Conservation (phyloP, 2,888 invertebrate species). For the Epinotia ramella region DNA sequence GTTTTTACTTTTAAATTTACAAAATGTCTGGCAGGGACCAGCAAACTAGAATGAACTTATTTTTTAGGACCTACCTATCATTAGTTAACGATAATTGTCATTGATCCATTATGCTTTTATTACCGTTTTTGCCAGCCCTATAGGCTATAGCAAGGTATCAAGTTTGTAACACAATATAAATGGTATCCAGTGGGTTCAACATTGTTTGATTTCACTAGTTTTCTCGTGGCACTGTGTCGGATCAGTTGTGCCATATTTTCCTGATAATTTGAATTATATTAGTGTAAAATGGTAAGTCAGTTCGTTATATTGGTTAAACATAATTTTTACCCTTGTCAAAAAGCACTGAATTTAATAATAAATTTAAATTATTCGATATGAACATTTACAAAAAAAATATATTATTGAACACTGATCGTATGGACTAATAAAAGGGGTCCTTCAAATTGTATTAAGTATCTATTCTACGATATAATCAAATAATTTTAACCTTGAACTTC, state of each 20-base stretch:
- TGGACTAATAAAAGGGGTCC: too few relatives aligned
- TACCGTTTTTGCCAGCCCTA: slow-evolving; percentile 17
- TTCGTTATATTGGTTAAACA: neutral
- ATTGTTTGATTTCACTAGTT: slow-evolving; percentile 20
- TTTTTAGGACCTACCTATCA: neutral
- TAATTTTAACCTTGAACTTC: too few relatives aligned
- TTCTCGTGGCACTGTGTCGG: slow-evolving; percentile 12
- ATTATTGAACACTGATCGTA: too few relatives aligned
- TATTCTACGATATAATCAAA: too few relatives aligned
- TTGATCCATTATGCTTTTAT: neutral
- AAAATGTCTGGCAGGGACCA: neutral
- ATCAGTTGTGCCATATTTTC: slow-evolving; percentile 15
- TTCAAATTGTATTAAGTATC: too few relatives aligned
- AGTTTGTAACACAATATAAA: slow-evolving; percentile 21
- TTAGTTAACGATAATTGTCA: neutral
- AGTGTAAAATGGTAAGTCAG: slow-evolving; percentile 20
- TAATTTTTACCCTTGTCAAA: neutral
- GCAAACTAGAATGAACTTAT: neutral
- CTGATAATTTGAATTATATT: neutral
- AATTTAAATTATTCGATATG: neutral
- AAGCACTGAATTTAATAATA: neutral
- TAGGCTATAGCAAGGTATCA: slow-evolving; percentile 18
- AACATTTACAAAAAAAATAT: too few relatives aligned
- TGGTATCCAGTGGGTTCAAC: neutral
- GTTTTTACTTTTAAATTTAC: too few relatives aligned